Conservation (phyloP, 2,113 vertebrate species). For the Zosterops pallidus region DNA sequence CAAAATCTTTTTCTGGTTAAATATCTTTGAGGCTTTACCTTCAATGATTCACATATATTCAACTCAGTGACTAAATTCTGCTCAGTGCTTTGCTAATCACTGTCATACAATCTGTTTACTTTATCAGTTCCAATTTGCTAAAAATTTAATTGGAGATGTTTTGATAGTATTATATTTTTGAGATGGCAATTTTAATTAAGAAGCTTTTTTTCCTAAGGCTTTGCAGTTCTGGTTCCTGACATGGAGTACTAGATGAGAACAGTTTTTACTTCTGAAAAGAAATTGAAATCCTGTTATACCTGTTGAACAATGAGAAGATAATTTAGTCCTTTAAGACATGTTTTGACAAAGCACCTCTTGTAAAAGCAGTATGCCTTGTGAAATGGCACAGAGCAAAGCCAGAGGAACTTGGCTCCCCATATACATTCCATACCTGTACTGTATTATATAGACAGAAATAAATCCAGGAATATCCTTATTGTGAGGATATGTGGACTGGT, state of each 20-base stretch:
- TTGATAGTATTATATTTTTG: background rate
- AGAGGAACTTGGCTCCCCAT: background rate
- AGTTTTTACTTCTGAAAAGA: background rate
- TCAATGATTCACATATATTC: background rate
- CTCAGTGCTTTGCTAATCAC: background rate
- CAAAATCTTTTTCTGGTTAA: background rate
- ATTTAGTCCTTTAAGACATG: background rate
- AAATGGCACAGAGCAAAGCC: background rate
- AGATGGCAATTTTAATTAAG: background rate
- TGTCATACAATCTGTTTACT: background rate
- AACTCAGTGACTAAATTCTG: background rate
- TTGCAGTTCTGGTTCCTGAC: background rate
- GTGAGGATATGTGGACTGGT: background rate
- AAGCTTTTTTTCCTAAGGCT: background rate
- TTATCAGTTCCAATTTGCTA: conserved; percentile 25
- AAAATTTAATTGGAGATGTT: conserved; percentile 4
- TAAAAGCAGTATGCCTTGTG: background rate
- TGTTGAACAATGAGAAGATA: conserved; percentile 6
- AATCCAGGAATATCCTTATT: background rate
- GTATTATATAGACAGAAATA: background rate
- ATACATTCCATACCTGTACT: background rate
- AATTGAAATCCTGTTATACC: conserved; percentile 3
- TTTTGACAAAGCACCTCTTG: background rate
- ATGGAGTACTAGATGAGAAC: background rate
- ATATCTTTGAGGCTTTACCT: background rate